Evolutionary conservation across 2,113 vertebrate genomes (phyloP).

Genomic region (Perognathus longimembris): DNA sequence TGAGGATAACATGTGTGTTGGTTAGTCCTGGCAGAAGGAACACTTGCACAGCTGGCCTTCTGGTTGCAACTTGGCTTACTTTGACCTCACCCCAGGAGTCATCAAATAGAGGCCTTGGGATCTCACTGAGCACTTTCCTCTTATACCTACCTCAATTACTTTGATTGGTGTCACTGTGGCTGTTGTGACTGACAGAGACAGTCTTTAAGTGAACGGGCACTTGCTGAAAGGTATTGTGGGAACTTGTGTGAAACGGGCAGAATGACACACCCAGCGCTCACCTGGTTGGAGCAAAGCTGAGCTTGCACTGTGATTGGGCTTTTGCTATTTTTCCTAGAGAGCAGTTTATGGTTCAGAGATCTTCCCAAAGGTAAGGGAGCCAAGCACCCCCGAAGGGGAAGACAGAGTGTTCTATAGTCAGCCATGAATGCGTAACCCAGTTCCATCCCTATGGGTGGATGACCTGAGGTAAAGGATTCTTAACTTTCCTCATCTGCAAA

Average conservation of each 20-base stretch:
- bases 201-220: neutral
- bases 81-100: neutral
- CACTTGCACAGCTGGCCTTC: neutral
- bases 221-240: neutral
- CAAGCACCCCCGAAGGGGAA: accelerated
- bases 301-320: neutral
- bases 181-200: neutral
- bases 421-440: neutral
- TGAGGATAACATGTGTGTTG: neutral
- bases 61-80: neutral
- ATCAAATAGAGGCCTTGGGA: neutral
- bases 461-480: neutral
- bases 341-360: neutral
- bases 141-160: accelerated
- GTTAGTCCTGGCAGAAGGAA: neutral
- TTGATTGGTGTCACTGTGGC: neutral
- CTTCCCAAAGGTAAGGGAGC: neutral
- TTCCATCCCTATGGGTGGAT: neutral
- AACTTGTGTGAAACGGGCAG: neutral
- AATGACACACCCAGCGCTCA: neutral
- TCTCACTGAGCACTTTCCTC: neutral
- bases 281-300: neutral
- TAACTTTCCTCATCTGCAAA: neutral
- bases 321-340: neutral
- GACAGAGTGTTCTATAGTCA: neutral